Evolutionary conservation across 2,888 invertebrate genomes (phyloP), one percentile per base, ranked within the genome.

Genomic region (Erannis defoliaria): DNA sequence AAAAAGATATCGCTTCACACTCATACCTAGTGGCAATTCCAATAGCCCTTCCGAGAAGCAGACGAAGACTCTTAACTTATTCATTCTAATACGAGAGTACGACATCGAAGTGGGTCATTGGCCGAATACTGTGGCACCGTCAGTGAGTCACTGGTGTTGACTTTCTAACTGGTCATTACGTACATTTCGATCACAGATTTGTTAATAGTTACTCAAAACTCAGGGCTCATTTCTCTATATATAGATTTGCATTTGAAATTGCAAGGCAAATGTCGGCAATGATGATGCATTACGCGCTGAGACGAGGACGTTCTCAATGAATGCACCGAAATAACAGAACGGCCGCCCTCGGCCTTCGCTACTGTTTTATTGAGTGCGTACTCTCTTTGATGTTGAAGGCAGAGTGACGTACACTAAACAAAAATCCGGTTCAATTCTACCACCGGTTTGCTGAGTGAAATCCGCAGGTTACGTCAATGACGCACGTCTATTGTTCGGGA

Each of bases 41-140:
- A 33, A 40, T 45, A 56, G 31, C 49, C 54, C 43, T 29, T 33
- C 38, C 19, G 48, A 26, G 56, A 63, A 50, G 51, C 58, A 45
- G 54, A 38, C 49, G 51, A 64, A 51, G 56, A 64, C 46, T 54
- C 55, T 48, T 59, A 53, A 66, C 64, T 56, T 66, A 70, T 67
- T 68, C 64, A 64, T 55, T 62, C 59, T 67, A 72, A 70, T 70
- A 56, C 73, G 66, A 78, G 77, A 76, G 73, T 75, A 77, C 77
- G 72, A 75, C 78, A 78, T 71, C 80, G 68, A 89, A 89, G 81
- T 91, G 77, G 91, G 90, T 90, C 90, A 87, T 85, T 89, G 90
- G 86, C 90, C 91, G 89, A 89, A 87, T 86, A 86, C 84, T 80
- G 76, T 77, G 74, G 72, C 79, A 81, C 77, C 80, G 80, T 75